phyloP scores from a whole-genome alignment of 2,113 vertebrate genomes.

The Barnardius zonarius region DNA sequence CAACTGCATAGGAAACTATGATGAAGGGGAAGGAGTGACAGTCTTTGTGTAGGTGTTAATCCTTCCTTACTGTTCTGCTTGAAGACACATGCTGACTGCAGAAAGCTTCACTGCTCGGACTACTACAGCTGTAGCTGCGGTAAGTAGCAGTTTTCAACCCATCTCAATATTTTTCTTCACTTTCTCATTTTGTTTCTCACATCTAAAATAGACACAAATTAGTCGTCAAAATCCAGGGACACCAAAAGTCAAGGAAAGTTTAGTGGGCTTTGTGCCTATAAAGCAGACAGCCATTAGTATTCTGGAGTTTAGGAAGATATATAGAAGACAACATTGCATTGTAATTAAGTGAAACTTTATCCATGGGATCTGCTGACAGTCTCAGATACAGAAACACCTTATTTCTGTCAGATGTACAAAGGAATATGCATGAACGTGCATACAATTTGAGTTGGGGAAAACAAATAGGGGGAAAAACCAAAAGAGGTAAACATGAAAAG shows the following conservation, averaged over 20 bases:
- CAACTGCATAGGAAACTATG: neutral
- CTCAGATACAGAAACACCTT: neutral
- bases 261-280: neutral
- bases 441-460: neutral
- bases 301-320: neutral
- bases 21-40: neutral
- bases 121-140: neutral
- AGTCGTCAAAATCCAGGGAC: neutral
- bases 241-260: neutral
- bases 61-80: neutral
- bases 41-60: neutral
- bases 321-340: neutral
- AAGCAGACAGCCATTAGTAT: fast-evolving
- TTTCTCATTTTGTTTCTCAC: neutral
- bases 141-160: neutral
- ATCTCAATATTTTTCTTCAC: neutral
- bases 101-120: neutral
- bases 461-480: neutral
- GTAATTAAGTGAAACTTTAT: neutral
- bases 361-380: neutral
- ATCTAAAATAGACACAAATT: neutral
- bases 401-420: neutral
- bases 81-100: neutral
- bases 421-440: neutral
- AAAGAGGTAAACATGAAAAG: fast-evolving